Percentiles rank a stretch among this genome's conserved stretches.
phyloP scores from a whole-genome alignment of 2,888 invertebrate genomes.

The Dryococelus australis region DNA sequence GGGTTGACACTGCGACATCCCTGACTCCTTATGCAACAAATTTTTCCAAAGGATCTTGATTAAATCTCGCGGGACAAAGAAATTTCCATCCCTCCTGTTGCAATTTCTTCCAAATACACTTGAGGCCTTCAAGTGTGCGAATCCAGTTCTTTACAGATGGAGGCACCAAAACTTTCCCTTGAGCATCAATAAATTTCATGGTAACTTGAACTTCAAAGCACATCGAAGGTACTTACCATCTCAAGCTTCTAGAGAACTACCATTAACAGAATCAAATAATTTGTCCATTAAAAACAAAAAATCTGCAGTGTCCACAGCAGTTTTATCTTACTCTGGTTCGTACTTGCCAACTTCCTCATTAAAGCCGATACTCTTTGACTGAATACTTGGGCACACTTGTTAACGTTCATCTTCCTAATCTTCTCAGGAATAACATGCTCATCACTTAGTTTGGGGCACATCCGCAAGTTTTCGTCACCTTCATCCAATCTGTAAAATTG shows the following conservation, averaged over 20 bases:
- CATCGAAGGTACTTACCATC: background rate
- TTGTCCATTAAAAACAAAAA: background rate
- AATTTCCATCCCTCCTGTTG: background rate
- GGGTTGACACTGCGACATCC: background rate
- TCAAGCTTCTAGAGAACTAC: background rate
- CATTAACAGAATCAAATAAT: background rate
- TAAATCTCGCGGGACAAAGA: background rate
- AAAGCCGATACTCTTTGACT: too few relatives aligned
- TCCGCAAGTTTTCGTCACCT: too few relatives aligned
- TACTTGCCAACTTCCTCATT: too few relatives aligned
- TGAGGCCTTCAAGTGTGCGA: too few relatives aligned
- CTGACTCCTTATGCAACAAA: background rate
- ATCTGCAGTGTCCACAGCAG: background rate
- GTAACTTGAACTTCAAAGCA: background rate
- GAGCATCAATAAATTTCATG: background rate
- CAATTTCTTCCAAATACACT: too few relatives aligned
- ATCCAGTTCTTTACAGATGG: background rate
- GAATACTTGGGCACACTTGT: too few relatives aligned
- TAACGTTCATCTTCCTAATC: too few relatives aligned
- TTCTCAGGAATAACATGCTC: too few relatives aligned
- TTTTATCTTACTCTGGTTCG: background rate
- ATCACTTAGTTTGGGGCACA: too few relatives aligned
- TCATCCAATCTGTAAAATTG: too few relatives aligned
- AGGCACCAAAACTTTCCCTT: background rate
- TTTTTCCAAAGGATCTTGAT: background rate